Evolutionary conservation across 2,113 vertebrate species (phyloP), one percentile per base, ranked within the genome.

Genomic region (Acrocephalus arundinaceus): DNA sequence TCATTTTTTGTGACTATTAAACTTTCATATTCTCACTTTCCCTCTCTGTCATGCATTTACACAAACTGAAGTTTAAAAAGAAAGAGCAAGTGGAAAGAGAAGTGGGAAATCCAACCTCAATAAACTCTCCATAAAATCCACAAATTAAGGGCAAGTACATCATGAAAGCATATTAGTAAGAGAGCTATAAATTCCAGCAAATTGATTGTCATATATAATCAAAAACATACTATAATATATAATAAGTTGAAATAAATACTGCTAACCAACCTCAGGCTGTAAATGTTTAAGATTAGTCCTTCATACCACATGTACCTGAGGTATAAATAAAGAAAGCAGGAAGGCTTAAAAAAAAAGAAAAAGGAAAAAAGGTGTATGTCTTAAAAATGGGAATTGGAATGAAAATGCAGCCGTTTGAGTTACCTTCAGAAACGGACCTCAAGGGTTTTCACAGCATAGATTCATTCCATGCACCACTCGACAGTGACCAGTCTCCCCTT

Each of bases 151-250:
- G 66, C 92, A 90, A 96, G 95, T 93, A 94, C 62, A 92, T 94
- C 66, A 96, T 96, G 95, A 96, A 96, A 96, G 88, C 73, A 15
- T 94, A 89, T 95, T 96, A 95, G 92, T 94, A 80, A 87, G 84
- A 86, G 30, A 73, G 80, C 95, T 90, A 96, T 97, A 97, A 97
- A 97, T 97, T 93, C 70, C 46, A 89, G 92, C 95, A 96, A 96
- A 97, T 94, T 94, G 93, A 95, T 94, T 96, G 95, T 95, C 93
- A 91, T 95, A 90, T 96, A 85, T 96, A 97, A 96, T 96, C 57
- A 90, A 76, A 96, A 96, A 21, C 96, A 93, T 92, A 70, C 92
- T 95, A 87, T 92, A 94, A 82, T 87, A 89, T 92, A 82, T 89
- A 96, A 75, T 67, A 96, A 94, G 57, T 89, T 90, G 86, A 90